These are phyloP conservation scores for Caradrina clavipalpis DNA, from an alignment of 2,888 invertebrate genomes.

Conservation along the genomic window DNA sequence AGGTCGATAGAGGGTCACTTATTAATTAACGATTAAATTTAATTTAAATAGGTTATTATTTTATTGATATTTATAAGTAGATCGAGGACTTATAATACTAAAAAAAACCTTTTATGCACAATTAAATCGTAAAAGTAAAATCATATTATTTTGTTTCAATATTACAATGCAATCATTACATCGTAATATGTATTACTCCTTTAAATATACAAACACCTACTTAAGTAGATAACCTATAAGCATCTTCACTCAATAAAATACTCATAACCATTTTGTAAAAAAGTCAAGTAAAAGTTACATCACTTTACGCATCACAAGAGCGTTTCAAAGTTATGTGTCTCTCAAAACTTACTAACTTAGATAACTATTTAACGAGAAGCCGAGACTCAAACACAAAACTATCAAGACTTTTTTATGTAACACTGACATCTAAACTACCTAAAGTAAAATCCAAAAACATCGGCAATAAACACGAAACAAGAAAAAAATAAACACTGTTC, in stretches of 20 bases:
- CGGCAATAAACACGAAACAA: constrained; percentile 23
- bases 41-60: background rate
- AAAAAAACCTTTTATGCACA: too few species aligned
- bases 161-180: background rate
- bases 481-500: constrained; percentile 10
- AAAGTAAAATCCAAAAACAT: constrained; percentile 30
- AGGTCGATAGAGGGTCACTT: constrained; percentile 43
- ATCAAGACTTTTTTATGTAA: constrained; percentile 39
- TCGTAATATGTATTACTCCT: background rate
- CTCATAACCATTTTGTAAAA: constrained; percentile 42
- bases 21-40: constrained; percentile 6
- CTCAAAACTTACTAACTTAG: constrained; percentile 52
- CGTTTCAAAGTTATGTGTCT: constrained; percentile 39
- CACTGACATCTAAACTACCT: constrained; percentile 13
- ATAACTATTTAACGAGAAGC: constrained; percentile 40
- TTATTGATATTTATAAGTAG: background rate
- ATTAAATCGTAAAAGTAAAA: background rate
- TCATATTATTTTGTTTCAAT: background rate
- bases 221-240: background rate
- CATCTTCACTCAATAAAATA: constrained; percentile 21
- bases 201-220: background rate
- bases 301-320: constrained; percentile 41
- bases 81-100: too few species aligned
- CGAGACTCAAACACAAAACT: constrained; percentile 24
- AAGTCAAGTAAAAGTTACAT: constrained; percentile 41